Evolutionary conservation across 2,113 vertebrate genomes (phyloP), one percentile per base, ranked within the genome.

Genomic region (Chionodraco myersi): DNA sequence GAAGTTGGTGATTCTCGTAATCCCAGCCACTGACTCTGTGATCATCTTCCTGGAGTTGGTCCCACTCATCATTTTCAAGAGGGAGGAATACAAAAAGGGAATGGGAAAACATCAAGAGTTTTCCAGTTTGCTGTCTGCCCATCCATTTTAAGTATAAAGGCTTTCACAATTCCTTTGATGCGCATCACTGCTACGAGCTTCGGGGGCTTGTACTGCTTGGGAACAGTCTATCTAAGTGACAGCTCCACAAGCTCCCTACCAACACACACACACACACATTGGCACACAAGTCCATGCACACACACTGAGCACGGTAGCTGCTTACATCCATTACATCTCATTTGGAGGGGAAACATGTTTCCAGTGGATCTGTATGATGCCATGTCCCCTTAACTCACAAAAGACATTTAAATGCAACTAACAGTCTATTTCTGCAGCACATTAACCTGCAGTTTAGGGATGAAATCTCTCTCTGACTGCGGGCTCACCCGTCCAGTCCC

Each of bases 401-500:
- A 90, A 88, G 77, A 80, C 81, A 86, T 86, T 92, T 64, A 85
- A 91, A 91, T 68, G 77, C 79, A 76, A 65, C 85, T 58, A 91
- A 92, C 86, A 73, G 74, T 73, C 72, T 79, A 85, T 83, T 86
- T 86, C 91, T 87, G 85, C 72, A 84, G 86, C 81, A 75, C 88
- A 88, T 93, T 86, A 89, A 89, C 82, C 85, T 76, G 69, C 82
- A 90, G 89, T 93, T 92, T 89, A 90, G 86, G 89, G 85, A 90
- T 89, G 83, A 86, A 89, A 90, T 91, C 81, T 91, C 81, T 70
- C 86, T 86, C 79, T 86, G 89, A 83, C 79, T 88, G 80, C 47
- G 73, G 61, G 69, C 79, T 83, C 88, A 68, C 69, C 77, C 79
- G 89, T 90, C 93, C 92, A 94, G 93, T 93, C 91, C 79, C 91